Evolutionary conservation across 2,888 invertebrate genomes (phyloP), one percentile per base, ranked within the genome.

Genomic region (Dryadula phaetusa): DNA sequence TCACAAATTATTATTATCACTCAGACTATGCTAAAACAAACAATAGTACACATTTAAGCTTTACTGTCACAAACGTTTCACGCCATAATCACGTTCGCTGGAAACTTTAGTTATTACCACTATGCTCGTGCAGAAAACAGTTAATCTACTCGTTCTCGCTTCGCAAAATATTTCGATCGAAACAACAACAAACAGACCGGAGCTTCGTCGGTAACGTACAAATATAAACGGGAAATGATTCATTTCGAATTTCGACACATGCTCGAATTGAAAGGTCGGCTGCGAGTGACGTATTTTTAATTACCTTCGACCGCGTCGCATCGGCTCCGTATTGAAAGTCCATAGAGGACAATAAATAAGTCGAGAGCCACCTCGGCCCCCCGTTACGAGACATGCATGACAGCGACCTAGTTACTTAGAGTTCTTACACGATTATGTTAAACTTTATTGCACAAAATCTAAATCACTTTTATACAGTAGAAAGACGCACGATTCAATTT

Each of bases 251-350:
- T 90, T 89, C 88, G 89, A 90, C 87, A 88, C 89, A 90, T 90
- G 87, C 86, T 86, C 87, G 81, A 89, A 88, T 88, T 87, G 90
- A 86, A 91, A 87, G 86, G 87, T 88, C 82, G 86, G 85, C 89
- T 92, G 92, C 87, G 83, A 88, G 83, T 91, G 92, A 92, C 92
- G 86, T 90, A 88, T 92, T 92, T 92, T 92, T 92, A 92, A 92
- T 92, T 90, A 92, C 87, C 88, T 81, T 79, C 85, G 81, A 88
- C 92, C 90, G 83, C 82, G 80, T 81, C 82, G 82, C 78, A 79
- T 79, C 82, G 82, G 76, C 74, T 80, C 81, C 80, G 84, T 89
- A 87, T 90, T 87, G 86, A 88, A 89, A 87, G 86, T 85, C 84
- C 85, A 86, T 86, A 86, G 87, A 86, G 85, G 86, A 83, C 88